Evolutionary conservation across 2,797 vertebrate genomes (phyloP).

Genomic region (Furcifer pardalis): DNA sequence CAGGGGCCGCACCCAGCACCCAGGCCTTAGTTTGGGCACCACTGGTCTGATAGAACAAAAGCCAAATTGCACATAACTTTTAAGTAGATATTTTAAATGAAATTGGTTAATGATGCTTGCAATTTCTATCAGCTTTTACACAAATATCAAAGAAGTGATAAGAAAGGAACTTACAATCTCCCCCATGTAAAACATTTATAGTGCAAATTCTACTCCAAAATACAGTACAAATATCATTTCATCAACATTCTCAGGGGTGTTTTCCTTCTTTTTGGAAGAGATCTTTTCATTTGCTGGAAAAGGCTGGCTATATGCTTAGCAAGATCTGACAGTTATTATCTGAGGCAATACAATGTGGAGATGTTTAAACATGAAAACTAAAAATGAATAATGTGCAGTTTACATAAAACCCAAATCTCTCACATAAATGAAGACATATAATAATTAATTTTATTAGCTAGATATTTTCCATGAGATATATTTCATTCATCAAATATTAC

Average conservation of each 20-base stretch:
- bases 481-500: not conserved
- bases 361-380: not conserved
- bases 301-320: not conserved
- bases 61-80: not conserved
- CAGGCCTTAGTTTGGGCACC: no score
- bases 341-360: not conserved
- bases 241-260: slow-evolving; percentile 10
- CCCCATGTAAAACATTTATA: not conserved
- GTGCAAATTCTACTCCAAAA: not conserved
- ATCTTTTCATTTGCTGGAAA: slow-evolving; percentile 6
- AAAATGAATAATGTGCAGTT: slow-evolving; percentile 20
- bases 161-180: not conserved
- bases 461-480: slow-evolving; percentile 35
- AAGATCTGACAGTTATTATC: not conserved
- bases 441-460: slow-evolving; percentile 36
- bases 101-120: not conserved
- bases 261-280: not conserved
- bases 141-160: not conserved
- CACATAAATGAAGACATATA: slow-evolving; percentile 17
- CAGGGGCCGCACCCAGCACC: no score
- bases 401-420: slow-evolving; percentile 30
- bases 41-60: not conserved
- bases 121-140: not conserved
- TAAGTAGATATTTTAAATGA: not conserved
- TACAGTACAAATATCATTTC: fast-evolving